A percentile compares a stretch with the other conserved stretches of the same genome.
These are phyloP conservation scores for Lophius americanus DNA, from an alignment of 2,797 vertebrate genomes.

Conservation along the genomic window DNA sequence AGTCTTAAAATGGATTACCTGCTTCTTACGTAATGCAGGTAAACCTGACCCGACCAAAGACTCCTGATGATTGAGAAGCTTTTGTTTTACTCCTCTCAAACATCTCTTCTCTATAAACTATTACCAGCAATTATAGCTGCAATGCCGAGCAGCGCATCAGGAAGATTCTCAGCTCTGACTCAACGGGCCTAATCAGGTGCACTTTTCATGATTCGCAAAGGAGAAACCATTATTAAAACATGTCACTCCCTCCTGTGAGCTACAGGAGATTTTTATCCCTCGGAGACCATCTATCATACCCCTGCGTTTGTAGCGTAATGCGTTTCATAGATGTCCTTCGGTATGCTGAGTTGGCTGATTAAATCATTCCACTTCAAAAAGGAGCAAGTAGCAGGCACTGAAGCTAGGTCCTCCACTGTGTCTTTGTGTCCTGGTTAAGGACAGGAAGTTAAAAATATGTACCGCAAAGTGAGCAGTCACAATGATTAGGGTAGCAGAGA, in stretches of 20 bases:
- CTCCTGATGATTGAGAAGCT: no score
- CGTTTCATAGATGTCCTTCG: conserved; percentile 77
- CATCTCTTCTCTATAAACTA: conserved; percentile 36
- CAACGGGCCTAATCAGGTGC: conserved; percentile 51
- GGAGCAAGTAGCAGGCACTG: conserved; percentile 51
- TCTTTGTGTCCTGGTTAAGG: conserved; percentile 64
- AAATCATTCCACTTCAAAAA: conserved; percentile 76
- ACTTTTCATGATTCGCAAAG: conserved; percentile 53
- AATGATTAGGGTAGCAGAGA: conserved; percentile 26
- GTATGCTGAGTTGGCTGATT: conserved; percentile 75
- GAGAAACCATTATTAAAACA: conserved; percentile 64
- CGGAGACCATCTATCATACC: conserved; percentile 68
- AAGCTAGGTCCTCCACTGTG: conserved; percentile 54
- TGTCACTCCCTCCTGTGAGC: conserved; percentile 50
- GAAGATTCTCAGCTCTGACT: conserved; percentile 22
- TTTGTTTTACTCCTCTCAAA: conserved; percentile 21
- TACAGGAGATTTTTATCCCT: conserved; percentile 59
- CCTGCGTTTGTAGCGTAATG: conserved; percentile 67
- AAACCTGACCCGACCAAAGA: no score
- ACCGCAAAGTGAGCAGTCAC: conserved; percentile 38
- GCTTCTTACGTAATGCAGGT: no score
- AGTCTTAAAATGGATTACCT: no score
- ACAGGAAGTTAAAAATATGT: conserved; percentile 55
- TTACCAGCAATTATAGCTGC: conserved; percentile 12
- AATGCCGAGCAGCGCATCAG: conserved; percentile 19